phyloP scores from a whole-genome alignment of 2,888 invertebrate species.

The Petrolisthes manimaculis region DNA sequence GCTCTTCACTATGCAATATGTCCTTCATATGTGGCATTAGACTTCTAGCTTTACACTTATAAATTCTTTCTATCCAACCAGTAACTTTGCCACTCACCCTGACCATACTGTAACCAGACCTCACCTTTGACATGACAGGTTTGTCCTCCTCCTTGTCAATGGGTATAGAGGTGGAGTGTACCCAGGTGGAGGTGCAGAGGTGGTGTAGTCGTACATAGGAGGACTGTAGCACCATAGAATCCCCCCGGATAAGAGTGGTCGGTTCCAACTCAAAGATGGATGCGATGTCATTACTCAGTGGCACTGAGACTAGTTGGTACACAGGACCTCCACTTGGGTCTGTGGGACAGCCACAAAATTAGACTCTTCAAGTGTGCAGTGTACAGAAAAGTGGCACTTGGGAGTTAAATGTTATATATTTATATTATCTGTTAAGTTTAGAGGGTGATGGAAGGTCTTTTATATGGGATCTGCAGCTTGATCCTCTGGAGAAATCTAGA shows the following conservation, averaged over 20 bases:
- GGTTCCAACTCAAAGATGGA: conserved; percentile 97
- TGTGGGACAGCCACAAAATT: conserved; percentile 66
- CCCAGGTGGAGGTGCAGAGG: conserved; percentile 95
- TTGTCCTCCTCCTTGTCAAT: conserved; percentile 97
- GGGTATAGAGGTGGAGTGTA: conserved; percentile 94
- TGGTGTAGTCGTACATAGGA: conserved; percentile 95
- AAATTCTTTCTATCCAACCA: too few species aligned
- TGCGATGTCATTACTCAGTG: conserved; percentile 92
- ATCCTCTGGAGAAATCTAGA: too few species aligned
- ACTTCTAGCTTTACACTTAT: too few species aligned
- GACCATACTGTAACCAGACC: background rate
- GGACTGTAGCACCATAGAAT: conserved; percentile 94
- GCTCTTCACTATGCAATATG: too few species aligned
- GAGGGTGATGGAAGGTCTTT: too few species aligned
- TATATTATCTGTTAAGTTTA: too few species aligned
- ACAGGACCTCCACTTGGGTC: conserved; percentile 76
- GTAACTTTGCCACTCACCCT: too few species aligned
- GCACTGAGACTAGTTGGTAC: conserved; percentile 91
- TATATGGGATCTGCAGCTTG: too few species aligned
- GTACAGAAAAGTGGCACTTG: too few species aligned
- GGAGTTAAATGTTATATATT: too few species aligned
- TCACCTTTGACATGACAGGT: conserved; percentile 95
- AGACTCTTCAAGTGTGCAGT: too few species aligned
- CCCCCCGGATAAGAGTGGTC: conserved; percentile 94
- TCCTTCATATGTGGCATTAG: too few species aligned